Base-by-base conservation (phyloP, 2,888 invertebrate genomes). In the Xanthorhoe spadicearia region DNA sequence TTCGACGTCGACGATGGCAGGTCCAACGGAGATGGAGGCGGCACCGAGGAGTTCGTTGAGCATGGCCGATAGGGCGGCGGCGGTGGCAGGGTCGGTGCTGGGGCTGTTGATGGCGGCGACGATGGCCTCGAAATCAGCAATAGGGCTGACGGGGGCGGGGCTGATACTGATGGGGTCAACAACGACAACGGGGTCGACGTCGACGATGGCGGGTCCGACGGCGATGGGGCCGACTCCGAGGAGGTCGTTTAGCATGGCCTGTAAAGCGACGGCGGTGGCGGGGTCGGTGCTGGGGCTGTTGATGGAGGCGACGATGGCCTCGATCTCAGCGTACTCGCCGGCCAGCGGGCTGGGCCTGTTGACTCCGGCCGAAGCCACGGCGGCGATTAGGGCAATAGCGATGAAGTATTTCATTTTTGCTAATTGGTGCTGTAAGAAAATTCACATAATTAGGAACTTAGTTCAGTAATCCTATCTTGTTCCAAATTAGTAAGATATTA, bases 381-480 rank as follows among this genome's bases (percentile, higher is more conserved):
- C 77, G 72, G 78, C 87, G 77, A 87, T 51, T 87, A 75, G 89
- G 53, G 85, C 83, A 75, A 90, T 75, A 58, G 83, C 83, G 43
- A 86, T 53, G 74, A 90, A 76, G 84, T 77, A 86, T 83, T 89
- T 88, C 89, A 89, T 89, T 66, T 80, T 82, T 43, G 38, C 38
- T 50, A 50, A 19, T 50, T 50, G 49, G 49, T 50, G 49, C 49
- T 50, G 18, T 19, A 50, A 50, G 9, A 19, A 50, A 50, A 18
- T 50, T 50, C 18, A 19, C 18, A 50, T 10, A 10, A n/a, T n/a
- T n/a, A n/a, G n/a, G n/a, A n/a, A n/a, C n/a, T 50, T 10, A 50
- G 49, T 13, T 43, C 3, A 43, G 10, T 38, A 43, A 13, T 4
- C 10, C 38, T 32, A 7, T 7, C 6, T 32, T 32, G 6, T 32